Percentiles rank a stretch among this genome's conserved stretches.
Conservation (phyloP, 2,113 vertebrate genomes). For the Lutjanus erythropterus region DNA sequence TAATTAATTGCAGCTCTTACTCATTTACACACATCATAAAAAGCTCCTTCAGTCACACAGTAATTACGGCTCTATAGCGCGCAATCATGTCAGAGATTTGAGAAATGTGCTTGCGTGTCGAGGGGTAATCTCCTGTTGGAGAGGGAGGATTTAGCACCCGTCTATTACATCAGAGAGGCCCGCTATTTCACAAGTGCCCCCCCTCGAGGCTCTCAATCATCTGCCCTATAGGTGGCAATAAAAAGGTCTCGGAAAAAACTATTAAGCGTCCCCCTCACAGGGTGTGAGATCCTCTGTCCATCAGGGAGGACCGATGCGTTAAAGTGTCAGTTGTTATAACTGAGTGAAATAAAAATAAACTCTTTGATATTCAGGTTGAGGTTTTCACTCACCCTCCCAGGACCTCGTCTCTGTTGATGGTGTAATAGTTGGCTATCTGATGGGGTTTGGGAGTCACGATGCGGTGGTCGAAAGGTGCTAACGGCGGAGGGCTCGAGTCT, state of each 20-base stretch:
- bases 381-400: constrained; percentile 92
- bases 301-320: constrained; percentile 14
- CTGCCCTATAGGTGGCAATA: constrained; percentile 48
- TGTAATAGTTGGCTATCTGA: constrained; percentile 89
- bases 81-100: constrained; percentile 54
- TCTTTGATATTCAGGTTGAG: neutral
- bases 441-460: constrained; percentile 91
- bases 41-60: constrained; percentile 12
- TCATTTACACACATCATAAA: neutral
- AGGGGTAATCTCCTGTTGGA: constrained; percentile 67
- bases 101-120: constrained; percentile 58
- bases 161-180: constrained; percentile 61
- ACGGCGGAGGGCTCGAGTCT: constrained; percentile 87
- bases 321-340: neutral
- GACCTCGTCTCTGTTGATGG: constrained; percentile 90
- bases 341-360: constrained; percentile 47
- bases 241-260: constrained; percentile 46
- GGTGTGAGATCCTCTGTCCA: constrained; percentile 47
- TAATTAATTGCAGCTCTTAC: neutral
- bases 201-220: constrained; percentile 15
- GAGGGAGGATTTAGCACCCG: constrained; percentile 59
- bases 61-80: constrained; percentile 15
- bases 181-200: constrained; percentile 35
- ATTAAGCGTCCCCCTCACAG: constrained; percentile 3
- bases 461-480: constrained; percentile 94